Conservation (phyloP, 2,888 invertebrate genomes). For the Magallana nippona region DNA sequence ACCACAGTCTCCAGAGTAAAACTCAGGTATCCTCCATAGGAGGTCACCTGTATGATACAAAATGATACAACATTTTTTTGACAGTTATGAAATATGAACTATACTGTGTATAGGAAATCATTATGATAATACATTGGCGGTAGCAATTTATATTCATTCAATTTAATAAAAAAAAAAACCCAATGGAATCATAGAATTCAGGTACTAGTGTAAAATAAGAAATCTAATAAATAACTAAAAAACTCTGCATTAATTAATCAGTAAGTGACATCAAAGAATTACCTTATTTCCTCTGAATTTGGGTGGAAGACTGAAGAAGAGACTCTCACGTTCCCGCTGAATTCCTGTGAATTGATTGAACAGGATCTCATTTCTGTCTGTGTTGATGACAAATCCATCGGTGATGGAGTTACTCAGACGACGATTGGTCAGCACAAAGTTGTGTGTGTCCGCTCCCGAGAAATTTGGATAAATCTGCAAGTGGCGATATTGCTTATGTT, state of each 20-base stretch:
- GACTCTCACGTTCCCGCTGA: conserved; percentile 73
- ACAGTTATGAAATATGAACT: too few species aligned
- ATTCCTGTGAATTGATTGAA: conserved; percentile 75
- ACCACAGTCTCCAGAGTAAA: conserved; percentile 86
- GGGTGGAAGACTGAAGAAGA: conserved; percentile 75
- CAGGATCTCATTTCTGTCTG: conserved; percentile 79
- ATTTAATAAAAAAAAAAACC: too few species aligned
- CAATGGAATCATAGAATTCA: too few species aligned
- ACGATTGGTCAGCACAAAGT: conserved; percentile 78
- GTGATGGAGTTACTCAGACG: conserved; percentile 74
- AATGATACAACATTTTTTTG: too few species aligned
- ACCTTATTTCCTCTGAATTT: conserved; percentile 77
- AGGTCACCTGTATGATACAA: conserved; percentile 84
- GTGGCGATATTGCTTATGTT: not conserved
- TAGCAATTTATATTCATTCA: too few species aligned
- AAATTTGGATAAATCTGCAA: conserved; percentile 73
- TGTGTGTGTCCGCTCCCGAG: conserved; percentile 73
- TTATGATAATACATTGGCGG: too few species aligned
- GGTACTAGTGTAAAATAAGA: too few species aligned
- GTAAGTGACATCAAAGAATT: conserved; percentile 81
- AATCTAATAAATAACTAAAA: too few species aligned
- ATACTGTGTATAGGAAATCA: too few species aligned
- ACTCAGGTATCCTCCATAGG: conserved; percentile 91
- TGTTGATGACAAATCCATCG: conserved; percentile 79
- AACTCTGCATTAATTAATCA: not conserved